These are phyloP conservation scores for Choristoneura rosaceana DNA, from an alignment of 2,888 invertebrate species.

Conservation along the genomic window DNA sequence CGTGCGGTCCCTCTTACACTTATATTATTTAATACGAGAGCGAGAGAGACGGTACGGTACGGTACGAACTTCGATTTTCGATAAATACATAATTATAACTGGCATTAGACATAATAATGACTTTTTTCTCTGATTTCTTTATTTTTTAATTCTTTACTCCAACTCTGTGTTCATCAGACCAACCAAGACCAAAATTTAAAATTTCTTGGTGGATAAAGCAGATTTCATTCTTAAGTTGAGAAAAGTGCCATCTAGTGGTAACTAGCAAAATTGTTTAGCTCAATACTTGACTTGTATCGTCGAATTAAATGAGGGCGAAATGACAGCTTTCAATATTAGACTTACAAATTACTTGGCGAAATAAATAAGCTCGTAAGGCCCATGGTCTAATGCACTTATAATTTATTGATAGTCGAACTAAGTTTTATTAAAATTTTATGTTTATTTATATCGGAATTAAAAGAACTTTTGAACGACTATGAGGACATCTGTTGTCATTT, in stretches of 20 bases:
- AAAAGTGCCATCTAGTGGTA: constrained; percentile 26
- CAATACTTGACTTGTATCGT: neutral
- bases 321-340: constrained; percentile 1
- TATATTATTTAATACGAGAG: too few species aligned
- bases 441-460: neutral
- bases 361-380: neutral
- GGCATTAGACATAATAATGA: neutral
- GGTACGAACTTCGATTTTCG: too few species aligned
- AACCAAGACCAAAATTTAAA: constrained; percentile 10
- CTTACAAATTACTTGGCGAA: neutral
- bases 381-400: neutral
- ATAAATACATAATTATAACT: too few species aligned
- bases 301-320: neutral
- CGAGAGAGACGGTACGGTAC: too few species aligned
- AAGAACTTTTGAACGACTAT: neutral
- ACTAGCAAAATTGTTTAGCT: neutral
- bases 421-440: neutral
- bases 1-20: too few species aligned
- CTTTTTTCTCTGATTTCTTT: neutral
- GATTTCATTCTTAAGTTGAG: neutral
- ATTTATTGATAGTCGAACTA: too few species aligned
- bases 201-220: constrained; percentile 23
- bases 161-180: too few species aligned
- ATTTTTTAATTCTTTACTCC: too few species aligned
- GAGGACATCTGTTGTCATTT: constrained; percentile 11